These are phyloP conservation scores for Acanthaster planci DNA, from an alignment of 35 echinoderm and acorn worm species.

Conservation along the genomic window DNA sequence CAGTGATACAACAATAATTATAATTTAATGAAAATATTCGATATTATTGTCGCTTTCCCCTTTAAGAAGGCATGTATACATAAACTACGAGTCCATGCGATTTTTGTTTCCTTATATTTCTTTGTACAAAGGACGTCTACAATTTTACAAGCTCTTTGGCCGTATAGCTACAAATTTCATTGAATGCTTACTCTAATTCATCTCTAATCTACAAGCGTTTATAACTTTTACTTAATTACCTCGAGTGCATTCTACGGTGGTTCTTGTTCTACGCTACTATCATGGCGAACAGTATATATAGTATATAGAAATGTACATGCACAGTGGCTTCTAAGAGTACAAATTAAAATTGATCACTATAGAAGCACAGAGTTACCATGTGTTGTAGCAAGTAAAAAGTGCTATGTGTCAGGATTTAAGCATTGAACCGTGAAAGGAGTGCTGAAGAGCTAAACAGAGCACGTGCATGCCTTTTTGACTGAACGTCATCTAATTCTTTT, in stretches of 20 bases:
- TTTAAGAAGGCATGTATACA: constrained; percentile 23
- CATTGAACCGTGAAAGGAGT: too few relatives aligned
- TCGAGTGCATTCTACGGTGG: too few relatives aligned
- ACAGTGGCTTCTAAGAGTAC: constrained; percentile 23
- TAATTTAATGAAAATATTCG: constrained; percentile 30
- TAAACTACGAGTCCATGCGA: neutral
- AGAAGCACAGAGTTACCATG: too few relatives aligned
- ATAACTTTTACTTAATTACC: too few relatives aligned
- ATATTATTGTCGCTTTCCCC: constrained; percentile 31
- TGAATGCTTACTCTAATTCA: too few relatives aligned
- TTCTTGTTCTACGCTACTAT: too few relatives aligned
- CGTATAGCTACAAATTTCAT: neutral
- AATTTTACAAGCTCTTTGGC: constrained; percentile 19
- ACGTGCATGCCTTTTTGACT: too few relatives aligned
- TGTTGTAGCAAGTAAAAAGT: too few relatives aligned
- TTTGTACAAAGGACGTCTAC: constrained; percentile 12
- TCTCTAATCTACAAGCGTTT: too few relatives aligned
- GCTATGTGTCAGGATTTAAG: too few relatives aligned
- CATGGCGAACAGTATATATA: constrained; percentile 26
- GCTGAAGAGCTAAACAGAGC: too few relatives aligned
- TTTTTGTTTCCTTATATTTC: neutral
- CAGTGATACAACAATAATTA: constrained; percentile 20
- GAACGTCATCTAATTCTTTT: too few relatives aligned
- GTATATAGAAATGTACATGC: constrained; percentile 25
- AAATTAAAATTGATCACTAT: neutral